phyloP scores from a whole-genome alignment of 2,113 vertebrate genomes.

The Lycaon pictus region DNA sequence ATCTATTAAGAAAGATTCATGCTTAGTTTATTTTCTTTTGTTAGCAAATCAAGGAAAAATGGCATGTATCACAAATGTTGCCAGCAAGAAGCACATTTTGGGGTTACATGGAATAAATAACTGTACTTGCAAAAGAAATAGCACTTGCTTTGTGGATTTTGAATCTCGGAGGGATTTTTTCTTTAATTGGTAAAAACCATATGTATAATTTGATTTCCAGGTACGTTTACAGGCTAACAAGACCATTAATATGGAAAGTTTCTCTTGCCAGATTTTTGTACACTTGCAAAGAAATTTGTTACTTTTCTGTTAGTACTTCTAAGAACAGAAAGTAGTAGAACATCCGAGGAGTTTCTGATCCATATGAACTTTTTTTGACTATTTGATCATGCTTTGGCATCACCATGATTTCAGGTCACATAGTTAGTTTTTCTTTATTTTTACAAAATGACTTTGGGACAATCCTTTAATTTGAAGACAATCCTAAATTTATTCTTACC shows the following conservation, averaged over 20 bases:
- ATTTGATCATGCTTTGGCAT: neutral
- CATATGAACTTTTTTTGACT: neutral
- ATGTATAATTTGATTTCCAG: neutral
- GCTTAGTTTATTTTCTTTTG: constrained; percentile 4
- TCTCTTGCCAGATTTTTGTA: neutral
- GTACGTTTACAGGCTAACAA: constrained; percentile 63
- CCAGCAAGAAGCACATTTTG: neutral
- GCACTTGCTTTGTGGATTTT: constrained; percentile 15
- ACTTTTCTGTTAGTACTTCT: constrained; percentile 46
- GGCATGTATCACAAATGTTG: neutral
- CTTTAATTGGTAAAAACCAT: constrained; percentile 7
- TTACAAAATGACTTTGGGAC: neutral
- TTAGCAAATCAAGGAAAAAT: constrained; percentile 44
- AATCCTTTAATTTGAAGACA: constrained; percentile 63
- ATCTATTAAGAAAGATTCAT: neutral
- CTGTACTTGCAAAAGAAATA: neutral
- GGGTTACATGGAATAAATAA: neutral
- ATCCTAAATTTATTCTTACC: constrained; percentile 57
- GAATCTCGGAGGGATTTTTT: neutral
- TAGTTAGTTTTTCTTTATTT: constrained; percentile 64
- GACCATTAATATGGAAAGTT: constrained; percentile 42
- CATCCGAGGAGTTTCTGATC: neutral
- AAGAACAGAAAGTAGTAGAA: constrained; percentile 43
- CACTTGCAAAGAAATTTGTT: constrained; percentile 33
- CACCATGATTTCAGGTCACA: constrained; percentile 28